Conservation (phyloP, 92 coral and sea anemone species). For the Epizoanthus rinbou region DNA sequence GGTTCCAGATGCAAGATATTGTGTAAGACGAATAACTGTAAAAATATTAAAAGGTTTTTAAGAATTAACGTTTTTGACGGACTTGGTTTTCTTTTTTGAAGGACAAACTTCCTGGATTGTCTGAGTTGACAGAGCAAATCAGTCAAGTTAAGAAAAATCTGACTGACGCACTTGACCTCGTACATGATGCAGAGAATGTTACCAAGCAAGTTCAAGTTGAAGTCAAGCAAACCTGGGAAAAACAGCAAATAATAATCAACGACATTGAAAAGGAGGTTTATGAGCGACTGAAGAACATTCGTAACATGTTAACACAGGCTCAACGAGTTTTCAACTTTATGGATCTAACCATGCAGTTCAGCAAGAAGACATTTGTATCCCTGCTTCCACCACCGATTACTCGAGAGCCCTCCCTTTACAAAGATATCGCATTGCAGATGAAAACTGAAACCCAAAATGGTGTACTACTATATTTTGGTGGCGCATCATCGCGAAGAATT, state of each 20-base stretch:
- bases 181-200: slow-evolving; percentile 28
- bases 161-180: slow-evolving; percentile 20
- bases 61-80: background rate
- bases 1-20: too few species aligned
- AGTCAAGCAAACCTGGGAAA: slow-evolving; percentile 20
- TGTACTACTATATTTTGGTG: slow-evolving; percentile 10
- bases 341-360: slow-evolving; percentile 25
- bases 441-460: background rate
- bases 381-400: slow-evolving; percentile 23
- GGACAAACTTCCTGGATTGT: slow-evolving; percentile 43
- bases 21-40: too few species aligned
- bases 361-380: slow-evolving; percentile 7
- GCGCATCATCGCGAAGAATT: background rate
- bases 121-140: slow-evolving; percentile 31
- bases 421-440: slow-evolving; percentile 19
- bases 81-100: background rate
- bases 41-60: background rate
- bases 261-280: slow-evolving; percentile 34
- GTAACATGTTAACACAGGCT: slow-evolving; percentile 33
- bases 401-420: background rate
- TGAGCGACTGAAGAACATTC: slow-evolving; percentile 20
- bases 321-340: slow-evolving; percentile 24
- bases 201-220: slow-evolving; percentile 1
- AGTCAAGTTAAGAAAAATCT: slow-evolving; percentile 17
- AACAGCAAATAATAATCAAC: background rate